phyloP scores from a whole-genome alignment of 2,888 invertebrate species.

The Tenthredo amoena region DNA sequence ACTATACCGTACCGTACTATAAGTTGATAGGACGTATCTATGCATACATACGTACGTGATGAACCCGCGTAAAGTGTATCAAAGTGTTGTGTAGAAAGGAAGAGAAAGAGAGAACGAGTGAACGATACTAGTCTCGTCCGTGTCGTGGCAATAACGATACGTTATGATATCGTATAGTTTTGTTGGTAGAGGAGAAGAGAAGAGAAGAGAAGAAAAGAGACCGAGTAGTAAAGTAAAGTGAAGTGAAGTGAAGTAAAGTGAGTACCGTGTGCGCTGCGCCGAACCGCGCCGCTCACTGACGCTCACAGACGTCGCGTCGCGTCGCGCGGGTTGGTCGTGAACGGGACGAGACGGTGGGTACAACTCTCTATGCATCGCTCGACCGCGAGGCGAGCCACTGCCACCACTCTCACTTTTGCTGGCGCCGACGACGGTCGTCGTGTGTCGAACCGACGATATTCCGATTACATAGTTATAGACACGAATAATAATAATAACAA shows the following conservation, averaged over 20 bases:
- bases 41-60: neutral
- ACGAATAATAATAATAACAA: neutral
- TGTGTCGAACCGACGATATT: conserved; percentile 55
- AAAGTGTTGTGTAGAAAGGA: neutral
- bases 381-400: conserved; percentile 59
- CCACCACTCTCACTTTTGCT: conserved; percentile 76
- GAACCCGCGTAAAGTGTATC: neutral
- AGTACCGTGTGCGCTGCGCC: conserved; percentile 34
- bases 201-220: neutral
- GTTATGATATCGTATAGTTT: neutral
- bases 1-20: neutral
- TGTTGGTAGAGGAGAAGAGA: neutral
- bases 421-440: conserved; percentile 73
- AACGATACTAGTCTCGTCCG: neutral
- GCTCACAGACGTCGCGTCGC: conserved; percentile 18
- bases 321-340: conserved; percentile 2
- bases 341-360: conserved; percentile 7
- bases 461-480: neutral
- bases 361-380: conserved; percentile 43
- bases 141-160: neutral
- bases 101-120: neutral
- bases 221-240: neutral
- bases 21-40: neutral
- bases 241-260: neutral
- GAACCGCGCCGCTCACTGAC: conserved; percentile 38